Base-by-base conservation (phyloP, 2,797 vertebrate species). In the Ciconia nigra region DNA sequence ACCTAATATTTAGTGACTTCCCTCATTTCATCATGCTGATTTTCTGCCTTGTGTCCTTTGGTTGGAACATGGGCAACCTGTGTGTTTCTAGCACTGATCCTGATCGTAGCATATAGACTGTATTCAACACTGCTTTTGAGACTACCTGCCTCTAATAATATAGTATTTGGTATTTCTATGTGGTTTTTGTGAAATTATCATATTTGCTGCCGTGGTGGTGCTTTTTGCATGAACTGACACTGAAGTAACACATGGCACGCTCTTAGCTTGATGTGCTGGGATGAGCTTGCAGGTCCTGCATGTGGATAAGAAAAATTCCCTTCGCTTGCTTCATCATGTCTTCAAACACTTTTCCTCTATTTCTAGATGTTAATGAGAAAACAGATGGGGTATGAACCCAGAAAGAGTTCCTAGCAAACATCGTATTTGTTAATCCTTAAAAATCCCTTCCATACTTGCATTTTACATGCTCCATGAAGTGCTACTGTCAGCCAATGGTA, bases 171-270 rank as follows among this genome's bases (percentile, higher is more conserved):
- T 8, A 71, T 54, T 66, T 79, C 52, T 78, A 0, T 42, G 52
- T 24, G 16, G 26, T 12, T 74, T 63, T 11, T 76, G 31, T 63
- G 66, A 94, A 77, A 47, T 49, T 7, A 33, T 1, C 33, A 1
- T 13, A 10, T 29, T 85, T 74, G 10, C 79, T 63, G 35, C 44
- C 4, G 5, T n/a, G 16, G 5, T 49, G 17, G 5, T 9, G 3
- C 39, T 80, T 88, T 73, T 26, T 62, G 17, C 51, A 5, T 37
- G 26, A 90, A 39, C 9, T 58, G 55, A 46, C 12, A 16, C 39
- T 44, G 24, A 66, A 61, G 37, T 55, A 61, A 42, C n/a, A 8
- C 12, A 25, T 69, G 0, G 1, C 7, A 9, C 3, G 1, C 15
- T 47, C 33, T 52, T 72, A 42, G 11, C 24, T 89, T 81, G 46